Conservation (phyloP, 2,797 vertebrate species). For the Scarus forsteni region DNA sequence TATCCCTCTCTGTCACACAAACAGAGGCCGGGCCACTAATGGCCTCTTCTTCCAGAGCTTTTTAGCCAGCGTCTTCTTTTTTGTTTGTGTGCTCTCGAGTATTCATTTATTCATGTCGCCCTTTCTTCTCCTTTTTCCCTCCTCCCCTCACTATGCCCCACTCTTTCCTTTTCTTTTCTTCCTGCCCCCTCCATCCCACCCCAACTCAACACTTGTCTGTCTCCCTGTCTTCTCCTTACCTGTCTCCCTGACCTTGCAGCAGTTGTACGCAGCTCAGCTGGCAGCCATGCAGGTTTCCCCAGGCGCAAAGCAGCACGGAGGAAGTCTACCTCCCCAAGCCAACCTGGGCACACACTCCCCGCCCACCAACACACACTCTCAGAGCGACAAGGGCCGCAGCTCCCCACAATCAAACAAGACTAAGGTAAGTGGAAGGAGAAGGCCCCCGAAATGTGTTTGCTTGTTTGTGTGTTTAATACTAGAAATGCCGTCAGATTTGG, state of each 20-base stretch:
- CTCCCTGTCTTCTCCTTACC: slow-evolving; percentile 33
- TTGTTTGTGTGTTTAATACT: slow-evolving; percentile 20
- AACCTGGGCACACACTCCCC: slow-evolving; percentile 94
- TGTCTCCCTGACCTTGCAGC: slow-evolving; percentile 83
- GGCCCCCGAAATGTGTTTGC: not conserved
- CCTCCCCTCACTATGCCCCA: slow-evolving; percentile 21
- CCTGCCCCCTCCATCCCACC: slow-evolving; percentile 12
- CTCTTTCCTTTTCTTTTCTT: slow-evolving; percentile 31
- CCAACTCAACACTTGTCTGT: slow-evolving; percentile 14
- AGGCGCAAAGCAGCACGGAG: slow-evolving; percentile 91
- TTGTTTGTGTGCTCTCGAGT: slow-evolving; percentile 74
- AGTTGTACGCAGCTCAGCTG: slow-evolving; percentile 98
- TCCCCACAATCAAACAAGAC: slow-evolving; percentile 90
- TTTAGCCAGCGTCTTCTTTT: slow-evolving; percentile 79
- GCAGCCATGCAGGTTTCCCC: slow-evolving; percentile 99
- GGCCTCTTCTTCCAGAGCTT: slow-evolving; percentile 81
- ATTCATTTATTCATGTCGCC: slow-evolving; percentile 83
- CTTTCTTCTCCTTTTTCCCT: slow-evolving; percentile 56
- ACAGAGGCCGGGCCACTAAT: slow-evolving; percentile 81
- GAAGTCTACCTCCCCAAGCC: slow-evolving; percentile 88
- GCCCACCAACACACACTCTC: slow-evolving; percentile 90
- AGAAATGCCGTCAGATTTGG: slow-evolving; percentile 30
- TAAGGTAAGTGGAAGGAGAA: slow-evolving; percentile 88
- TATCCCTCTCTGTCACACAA: slow-evolving; percentile 77
- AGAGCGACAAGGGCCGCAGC: slow-evolving; percentile 93